phyloP scores from a whole-genome alignment of 2,888 invertebrate species.

The Melinaea marsaeus region DNA sequence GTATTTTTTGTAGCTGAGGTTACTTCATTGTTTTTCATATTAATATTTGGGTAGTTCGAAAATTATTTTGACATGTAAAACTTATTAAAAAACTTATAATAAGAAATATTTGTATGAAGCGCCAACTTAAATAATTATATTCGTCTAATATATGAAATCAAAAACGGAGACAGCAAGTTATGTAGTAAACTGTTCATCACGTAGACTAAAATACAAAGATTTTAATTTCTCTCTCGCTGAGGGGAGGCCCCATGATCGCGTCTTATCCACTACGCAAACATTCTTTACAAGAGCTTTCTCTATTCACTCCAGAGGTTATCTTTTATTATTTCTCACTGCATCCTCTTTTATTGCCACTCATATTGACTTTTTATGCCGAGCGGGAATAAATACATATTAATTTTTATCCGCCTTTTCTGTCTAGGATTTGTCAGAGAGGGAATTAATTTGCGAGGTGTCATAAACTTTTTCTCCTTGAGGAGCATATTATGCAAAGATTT shows the following conservation, averaged over 20 bases:
- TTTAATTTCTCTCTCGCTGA: conserved; percentile 62
- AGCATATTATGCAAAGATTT: conserved; percentile 24
- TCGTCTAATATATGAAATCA: background rate
- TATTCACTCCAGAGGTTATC: conserved; percentile 75
- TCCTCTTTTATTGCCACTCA: conserved; percentile 57
- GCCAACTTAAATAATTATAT: background rate
- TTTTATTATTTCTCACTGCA: conserved; percentile 56
- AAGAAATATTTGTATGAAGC: no score
- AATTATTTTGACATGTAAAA: no score
- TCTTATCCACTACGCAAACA: conserved; percentile 76
- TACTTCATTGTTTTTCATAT: no score
- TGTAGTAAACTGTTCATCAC: background rate
- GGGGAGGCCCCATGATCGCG: conserved; percentile 71
- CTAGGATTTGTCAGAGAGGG: conserved; percentile 62
- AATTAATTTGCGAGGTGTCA: conserved; percentile 68
- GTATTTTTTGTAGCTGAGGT: no score
- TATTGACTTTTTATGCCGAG: conserved; percentile 76
- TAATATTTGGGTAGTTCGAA: no score
- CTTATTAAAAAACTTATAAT: no score
- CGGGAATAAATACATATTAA: conserved; percentile 77
- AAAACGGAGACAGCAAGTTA: conserved; percentile 7
- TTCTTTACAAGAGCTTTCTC: conserved; percentile 74
- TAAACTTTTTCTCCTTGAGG: conserved; percentile 43
- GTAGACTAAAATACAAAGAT: conserved; percentile 50
- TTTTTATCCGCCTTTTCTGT: conserved; percentile 64